Evolutionary conservation across 2,888 invertebrate species (phyloP).

Genomic region (Cremastobaeus sp.): DNA sequence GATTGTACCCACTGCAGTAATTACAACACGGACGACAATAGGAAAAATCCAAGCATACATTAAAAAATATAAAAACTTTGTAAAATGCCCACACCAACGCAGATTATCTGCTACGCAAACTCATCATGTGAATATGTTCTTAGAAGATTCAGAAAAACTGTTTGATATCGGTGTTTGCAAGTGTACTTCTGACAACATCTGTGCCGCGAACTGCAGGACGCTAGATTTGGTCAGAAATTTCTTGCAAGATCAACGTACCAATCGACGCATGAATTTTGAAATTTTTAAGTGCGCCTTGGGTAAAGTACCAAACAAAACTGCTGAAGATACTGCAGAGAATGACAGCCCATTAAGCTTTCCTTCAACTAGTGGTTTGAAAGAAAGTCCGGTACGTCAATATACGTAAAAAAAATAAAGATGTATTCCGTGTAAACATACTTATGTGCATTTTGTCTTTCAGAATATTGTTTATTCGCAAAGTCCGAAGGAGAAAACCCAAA

Average conservation of each 20-base stretch:
- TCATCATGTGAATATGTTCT: neutral
- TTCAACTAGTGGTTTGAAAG: too few relatives aligned
- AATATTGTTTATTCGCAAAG: neutral
- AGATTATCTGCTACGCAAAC: neutral
- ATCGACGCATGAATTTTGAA: too few relatives aligned
- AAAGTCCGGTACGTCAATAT: too few relatives aligned
- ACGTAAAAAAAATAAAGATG: too few relatives aligned
- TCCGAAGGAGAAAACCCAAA: constrained; percentile 7
- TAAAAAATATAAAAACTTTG: constrained; percentile 1
- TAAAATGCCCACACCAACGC: neutral
- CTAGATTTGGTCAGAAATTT: neutral
- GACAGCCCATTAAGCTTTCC: too few relatives aligned
- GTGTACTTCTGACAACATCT: neutral
- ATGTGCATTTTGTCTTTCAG: neutral
- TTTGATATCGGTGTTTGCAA: constrained; percentile 12
- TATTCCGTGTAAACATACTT: too few relatives aligned
- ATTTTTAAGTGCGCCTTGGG: too few relatives aligned
- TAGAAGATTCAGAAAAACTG: neutral
- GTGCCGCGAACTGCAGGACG: neutral
- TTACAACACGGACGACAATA: neutral
- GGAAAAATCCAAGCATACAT: constrained; percentile 1
- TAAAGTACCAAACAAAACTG: too few relatives aligned
- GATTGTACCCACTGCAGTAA: constrained; percentile 5
- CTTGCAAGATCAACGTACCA: constrained; percentile 11
- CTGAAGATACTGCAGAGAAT: too few relatives aligned